A percentile compares a stretch with the other conserved stretches of the same genome.
phyloP scores from a whole-genome alignment of 2,888 invertebrate genomes.

The Torymus tubicola region DNA sequence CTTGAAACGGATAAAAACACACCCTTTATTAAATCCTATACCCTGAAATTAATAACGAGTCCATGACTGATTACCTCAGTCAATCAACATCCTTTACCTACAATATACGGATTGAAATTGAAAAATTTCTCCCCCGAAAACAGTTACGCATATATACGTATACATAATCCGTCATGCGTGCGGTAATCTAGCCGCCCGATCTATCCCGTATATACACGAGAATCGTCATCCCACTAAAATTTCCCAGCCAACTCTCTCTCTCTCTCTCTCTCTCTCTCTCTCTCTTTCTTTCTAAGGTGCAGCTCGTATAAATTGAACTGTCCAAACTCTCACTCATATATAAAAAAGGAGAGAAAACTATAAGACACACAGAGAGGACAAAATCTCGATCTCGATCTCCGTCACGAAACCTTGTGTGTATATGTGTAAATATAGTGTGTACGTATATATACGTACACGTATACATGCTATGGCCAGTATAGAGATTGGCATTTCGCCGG shows the following conservation, averaged over 20 bases:
- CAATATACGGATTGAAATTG: not conserved
- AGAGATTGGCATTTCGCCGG: slow-evolving; percentile 26
- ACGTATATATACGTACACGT: too few species aligned
- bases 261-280: too few species aligned
- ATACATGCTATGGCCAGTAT: not conserved
- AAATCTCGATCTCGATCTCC: slow-evolving; percentile 35
- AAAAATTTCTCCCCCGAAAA: slow-evolving; percentile 24
- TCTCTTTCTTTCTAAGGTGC: too few species aligned
- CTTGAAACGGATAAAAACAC: too few species aligned
- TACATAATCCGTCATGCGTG: not conserved
- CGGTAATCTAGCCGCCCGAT: slow-evolving; percentile 25
- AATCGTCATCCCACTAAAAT: slow-evolving; percentile 22
- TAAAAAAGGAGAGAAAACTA: not conserved
- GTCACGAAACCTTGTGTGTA: not conserved
- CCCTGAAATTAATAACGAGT: slow-evolving; percentile 1
- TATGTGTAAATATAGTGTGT: too few species aligned
- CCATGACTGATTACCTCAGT: slow-evolving; percentile 20
- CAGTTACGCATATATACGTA: not conserved
- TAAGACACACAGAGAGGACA: not conserved
- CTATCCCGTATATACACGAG: not conserved
- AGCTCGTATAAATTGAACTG: slow-evolving; percentile 24
- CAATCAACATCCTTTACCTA: slow-evolving; percentile 1
- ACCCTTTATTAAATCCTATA: too few species aligned
- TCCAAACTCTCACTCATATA: too few species aligned
- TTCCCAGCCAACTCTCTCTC: too few species aligned